Conservation (phyloP, 2,113 vertebrate genomes). For the Ptilonorhynchus violaceus region DNA sequence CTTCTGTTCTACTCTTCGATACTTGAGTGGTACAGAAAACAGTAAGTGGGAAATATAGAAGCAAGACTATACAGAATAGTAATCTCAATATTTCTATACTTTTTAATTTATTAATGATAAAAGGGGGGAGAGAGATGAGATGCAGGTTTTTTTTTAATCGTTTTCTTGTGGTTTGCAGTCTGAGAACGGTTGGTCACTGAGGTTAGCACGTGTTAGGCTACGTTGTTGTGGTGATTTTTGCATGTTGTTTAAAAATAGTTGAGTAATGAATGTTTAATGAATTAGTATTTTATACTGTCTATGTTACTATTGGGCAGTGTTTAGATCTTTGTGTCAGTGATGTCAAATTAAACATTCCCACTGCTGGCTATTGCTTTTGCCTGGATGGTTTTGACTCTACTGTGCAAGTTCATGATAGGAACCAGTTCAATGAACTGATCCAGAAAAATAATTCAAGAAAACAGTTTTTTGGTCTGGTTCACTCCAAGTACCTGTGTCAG, state of each 20-base stretch:
- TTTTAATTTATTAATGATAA: background rate
- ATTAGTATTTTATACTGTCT: background rate
- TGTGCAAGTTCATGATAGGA: background rate
- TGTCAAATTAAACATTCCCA: background rate
- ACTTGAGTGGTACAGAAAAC: background rate
- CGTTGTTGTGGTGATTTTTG: background rate
- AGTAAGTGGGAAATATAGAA: background rate
- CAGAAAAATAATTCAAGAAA: background rate
- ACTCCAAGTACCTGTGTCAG: background rate
- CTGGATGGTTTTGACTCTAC: background rate
- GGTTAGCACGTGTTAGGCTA: background rate
- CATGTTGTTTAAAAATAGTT: constrained; percentile 2
- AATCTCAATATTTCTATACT: background rate
- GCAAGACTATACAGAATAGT: background rate
- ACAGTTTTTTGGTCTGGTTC: background rate
- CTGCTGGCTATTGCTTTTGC: background rate
- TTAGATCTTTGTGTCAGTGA: background rate
- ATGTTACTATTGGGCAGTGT: background rate
- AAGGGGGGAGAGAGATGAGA: background rate
- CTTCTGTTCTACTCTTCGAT: background rate
- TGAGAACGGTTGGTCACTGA: background rate
- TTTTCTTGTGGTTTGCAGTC: background rate
- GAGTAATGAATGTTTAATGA: background rate
- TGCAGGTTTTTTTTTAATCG: background rate
- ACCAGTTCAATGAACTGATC: background rate